These are phyloP conservation scores for Sabatieria punctata DNA, from an alignment of 2,888 invertebrate genomes.

Conservation along the genomic window DNA sequence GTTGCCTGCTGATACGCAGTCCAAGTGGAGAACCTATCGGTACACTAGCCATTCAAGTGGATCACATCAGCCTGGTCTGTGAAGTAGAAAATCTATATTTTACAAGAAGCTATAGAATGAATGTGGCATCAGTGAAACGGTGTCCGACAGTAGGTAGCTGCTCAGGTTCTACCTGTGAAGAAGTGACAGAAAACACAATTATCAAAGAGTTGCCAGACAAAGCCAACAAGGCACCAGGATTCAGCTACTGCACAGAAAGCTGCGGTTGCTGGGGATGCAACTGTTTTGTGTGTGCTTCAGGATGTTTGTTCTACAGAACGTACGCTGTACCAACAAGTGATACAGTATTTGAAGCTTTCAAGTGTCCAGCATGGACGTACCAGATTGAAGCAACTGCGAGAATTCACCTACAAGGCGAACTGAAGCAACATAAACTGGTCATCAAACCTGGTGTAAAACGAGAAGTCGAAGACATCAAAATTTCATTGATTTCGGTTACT, in stretches of 20 bases:
- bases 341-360: not conserved
- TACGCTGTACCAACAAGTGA: too few relatives aligned
- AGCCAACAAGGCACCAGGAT: not conserved
- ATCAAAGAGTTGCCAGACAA: not conserved
- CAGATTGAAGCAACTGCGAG: too few relatives aligned
- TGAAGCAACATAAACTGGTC: too few relatives aligned
- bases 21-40: not conserved
- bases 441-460: too few relatives aligned
- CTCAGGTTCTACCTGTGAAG: too few relatives aligned
- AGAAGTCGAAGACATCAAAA: too few relatives aligned
- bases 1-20: not conserved
- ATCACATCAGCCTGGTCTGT: not conserved
- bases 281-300: not conserved
- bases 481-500: not conserved
- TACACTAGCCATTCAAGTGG: not conserved
- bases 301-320: not conserved
- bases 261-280: constrained; percentile 1
- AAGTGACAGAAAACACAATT: too few relatives aligned
- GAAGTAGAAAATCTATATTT: not conserved
- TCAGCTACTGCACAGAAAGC: not conserved
- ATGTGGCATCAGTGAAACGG: not conserved
- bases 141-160: not conserved
- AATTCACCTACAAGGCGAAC: too few relatives aligned
- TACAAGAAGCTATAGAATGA: not conserved
- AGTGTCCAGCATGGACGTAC: not conserved